Evolutionary conservation across 2,888 invertebrate genomes (phyloP), one percentile per base, ranked within the genome.

Genomic region (Chrysolina americana): DNA sequence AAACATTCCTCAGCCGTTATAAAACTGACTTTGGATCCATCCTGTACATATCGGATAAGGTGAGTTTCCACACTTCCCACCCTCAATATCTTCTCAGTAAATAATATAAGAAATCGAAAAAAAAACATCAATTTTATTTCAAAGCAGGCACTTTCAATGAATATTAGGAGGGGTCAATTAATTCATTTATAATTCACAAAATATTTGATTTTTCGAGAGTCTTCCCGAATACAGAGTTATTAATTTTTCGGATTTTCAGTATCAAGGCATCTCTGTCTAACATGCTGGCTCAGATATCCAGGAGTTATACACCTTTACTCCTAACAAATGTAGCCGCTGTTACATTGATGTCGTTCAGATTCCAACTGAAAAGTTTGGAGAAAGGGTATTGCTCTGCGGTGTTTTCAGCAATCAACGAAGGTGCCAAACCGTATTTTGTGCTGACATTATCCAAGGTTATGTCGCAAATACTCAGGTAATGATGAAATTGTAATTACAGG

Each of bases 11-110:
- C 68, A 0, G 90, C 92, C 0, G 88, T 88, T 80, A 85, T 95
- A 4, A 91, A 90, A 66, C 82, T 95, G 19, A 89, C 92, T 68
- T 87, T 95, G 79, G 94, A 95, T 85, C 93, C 95, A 6, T 89
- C 90, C 53, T 95, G 95, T 84, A 90, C 90, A n/a, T 95, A 93
- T 83, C 89, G 88, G 69, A 89, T 94, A 53, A 92, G 92, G 93
- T 93, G 88, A 85, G 81, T 82, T n/a, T n/a, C n/a, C n/a, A n/a
- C n/a, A n/a, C n/a, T n/a, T n/a, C n/a, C n/a, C n/a, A n/a, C n/a
- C n/a, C n/a, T n/a, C n/a, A n/a, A n/a, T n/a, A n/a, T n/a, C n/a
- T n/a, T n/a, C n/a, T n/a, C n/a, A n/a, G n/a, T n/a, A n/a, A n/a
- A n/a, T n/a, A n/a, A n/a, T n/a, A n/a, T n/a, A n/a, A n/a, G n/a